Base-by-base conservation (phyloP, 2,113 vertebrate genomes). In the Amphiprion ocellaris region DNA sequence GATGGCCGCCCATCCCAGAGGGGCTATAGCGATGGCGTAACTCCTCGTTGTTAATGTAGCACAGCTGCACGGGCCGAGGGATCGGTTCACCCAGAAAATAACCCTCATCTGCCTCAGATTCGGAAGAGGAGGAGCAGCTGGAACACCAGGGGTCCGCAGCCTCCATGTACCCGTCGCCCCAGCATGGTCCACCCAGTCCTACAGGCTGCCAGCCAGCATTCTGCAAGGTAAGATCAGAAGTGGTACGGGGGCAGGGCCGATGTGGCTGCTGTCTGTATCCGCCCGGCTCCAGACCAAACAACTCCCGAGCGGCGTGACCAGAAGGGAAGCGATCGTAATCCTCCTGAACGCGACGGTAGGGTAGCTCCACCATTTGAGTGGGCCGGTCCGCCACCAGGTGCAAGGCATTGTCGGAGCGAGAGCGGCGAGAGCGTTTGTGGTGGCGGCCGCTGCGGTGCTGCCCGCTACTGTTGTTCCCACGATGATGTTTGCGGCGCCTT, bases 21-120 rank as follows among this genome's bases (percentile, higher is more conserved):
- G 97, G 96, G 86, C 95, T 95, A 30, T 98, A 99, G 68, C 97
- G 97, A 85, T 98, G 97, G 86, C 97, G 95, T 61, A 98, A 95
- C 87, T 98, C 97, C 69, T 98, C 97, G 6, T 97, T 97, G 56
- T 97, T 97, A 82, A 98, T 96, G 19, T 98, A 98, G 59, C 96
- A 96, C 17, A 99, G 95, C 84, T 96, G 97, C 73, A 97, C 94
- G 0, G 97, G 97, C 10, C 97, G 97, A 1, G 98, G 98, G 23
- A 99, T 99, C 0, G 96, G 96, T 68, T 99, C 97, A 26, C 97
- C 97, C 0, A 98, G 93, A 93, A 98, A 99, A 82, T 98, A 99
- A 65, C 96, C 96, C 89, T 99, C 98, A 0, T 98, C 97, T 81
- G 96, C 97, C 0, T 97, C 98, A 61, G 97, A 97, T 87, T 99